Evolutionary conservation across 30 jellyfish, hydroid and myxozoan genomes (phyloP).

Genomic region (Haliclystus octoradiatus): DNA sequence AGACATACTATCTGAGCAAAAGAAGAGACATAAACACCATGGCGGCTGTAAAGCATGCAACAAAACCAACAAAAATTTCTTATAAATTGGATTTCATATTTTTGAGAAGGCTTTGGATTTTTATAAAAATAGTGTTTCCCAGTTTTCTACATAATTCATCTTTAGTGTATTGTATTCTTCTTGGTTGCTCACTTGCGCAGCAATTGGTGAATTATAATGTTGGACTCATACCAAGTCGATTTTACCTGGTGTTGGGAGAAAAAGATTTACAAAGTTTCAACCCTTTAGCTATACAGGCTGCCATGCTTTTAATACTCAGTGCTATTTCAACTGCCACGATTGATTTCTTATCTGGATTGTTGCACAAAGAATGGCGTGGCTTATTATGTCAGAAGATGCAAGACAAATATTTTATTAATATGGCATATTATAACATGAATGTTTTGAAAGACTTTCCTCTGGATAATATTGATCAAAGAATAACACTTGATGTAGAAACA

Average conservation of each 20-base stretch:
- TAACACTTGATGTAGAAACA: slow-evolving; percentile 80
- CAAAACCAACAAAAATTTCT: no score
- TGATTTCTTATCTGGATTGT: slow-evolving; percentile 48
- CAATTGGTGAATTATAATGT: slow-evolving; percentile 64
- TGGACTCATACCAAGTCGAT: slow-evolving; percentile 80
- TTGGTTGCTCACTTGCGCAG: slow-evolving; percentile 52
- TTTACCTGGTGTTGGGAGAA: slow-evolving; percentile 64
- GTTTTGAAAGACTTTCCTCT: slow-evolving; percentile 8
- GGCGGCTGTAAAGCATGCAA: no score
- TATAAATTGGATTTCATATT: slow-evolving; percentile 32
- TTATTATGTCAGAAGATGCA: slow-evolving; percentile 35
- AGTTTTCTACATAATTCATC: slow-evolving; percentile 24
- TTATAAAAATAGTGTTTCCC: slow-evolving; percentile 28
- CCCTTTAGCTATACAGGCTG: slow-evolving; percentile 30
- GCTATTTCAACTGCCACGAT: slow-evolving; percentile 60
- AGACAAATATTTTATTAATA: slow-evolving; percentile 33
- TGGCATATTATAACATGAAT: slow-evolving; percentile 38
- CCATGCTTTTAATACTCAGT: slow-evolving; percentile 31
- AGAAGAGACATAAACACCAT: no score
- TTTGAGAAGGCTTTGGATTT: slow-evolving; percentile 13
- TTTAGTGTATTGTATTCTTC: slow-evolving; percentile 37
- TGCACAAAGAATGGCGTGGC: slow-evolving; percentile 70
- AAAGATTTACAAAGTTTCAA: slow-evolving; percentile 37
- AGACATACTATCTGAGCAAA: no score
- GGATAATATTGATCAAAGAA: slow-evolving; percentile 85